Base-by-base conservation (phyloP, 2,888 invertebrate genomes). In the Sceliomorpha sp. region DNA sequence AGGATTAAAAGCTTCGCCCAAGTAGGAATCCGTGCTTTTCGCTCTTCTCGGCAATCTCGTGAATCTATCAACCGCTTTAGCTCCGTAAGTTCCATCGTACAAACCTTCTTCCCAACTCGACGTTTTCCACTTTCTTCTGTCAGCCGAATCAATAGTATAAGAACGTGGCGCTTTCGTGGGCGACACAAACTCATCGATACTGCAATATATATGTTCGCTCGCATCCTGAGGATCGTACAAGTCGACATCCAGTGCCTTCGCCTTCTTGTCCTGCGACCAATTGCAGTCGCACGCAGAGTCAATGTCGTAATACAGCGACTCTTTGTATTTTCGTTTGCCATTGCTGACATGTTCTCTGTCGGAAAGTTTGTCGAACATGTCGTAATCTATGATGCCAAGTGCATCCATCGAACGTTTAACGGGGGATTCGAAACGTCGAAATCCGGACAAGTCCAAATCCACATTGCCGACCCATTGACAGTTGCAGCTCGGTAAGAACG, bases 121-220 rank as follows among this genome's bases (percentile, higher is more conserved):
- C 9, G 58, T 72, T 6, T 71, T 70, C 72, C 73, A 76, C 14
- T 55, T 64, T 20, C 45, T 60, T 8, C 70, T 51, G 80, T 90
- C 90, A 81, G 80, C 82, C 31, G 39, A 51, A 6, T 63, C 66
- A 2, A 39, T 47, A 29, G 32, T 44, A 13, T 76, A 76, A 27
- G 29, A 32, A 12, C 60, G 70, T 9, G 77, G 73, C 17, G 76
- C 71, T 20, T 5, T 20, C 26, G 27, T 40, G 14, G 82, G 79
- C 8, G 81, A 74, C 36, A 81, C 67, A 71, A 91, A 90, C 73
- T 92, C 92, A 76, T 93, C 93, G 85, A 92, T 92, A 84, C 91
- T 91, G 83, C 88, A 86, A 64, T 88, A 88, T 27, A 86, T 77
- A 59, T 85, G 87, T 45, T 88, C 85, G 51, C 76, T 78, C 0